Base-by-base conservation (phyloP, 2,113 vertebrate genomes). In the Entelurus aequoreus region DNA sequence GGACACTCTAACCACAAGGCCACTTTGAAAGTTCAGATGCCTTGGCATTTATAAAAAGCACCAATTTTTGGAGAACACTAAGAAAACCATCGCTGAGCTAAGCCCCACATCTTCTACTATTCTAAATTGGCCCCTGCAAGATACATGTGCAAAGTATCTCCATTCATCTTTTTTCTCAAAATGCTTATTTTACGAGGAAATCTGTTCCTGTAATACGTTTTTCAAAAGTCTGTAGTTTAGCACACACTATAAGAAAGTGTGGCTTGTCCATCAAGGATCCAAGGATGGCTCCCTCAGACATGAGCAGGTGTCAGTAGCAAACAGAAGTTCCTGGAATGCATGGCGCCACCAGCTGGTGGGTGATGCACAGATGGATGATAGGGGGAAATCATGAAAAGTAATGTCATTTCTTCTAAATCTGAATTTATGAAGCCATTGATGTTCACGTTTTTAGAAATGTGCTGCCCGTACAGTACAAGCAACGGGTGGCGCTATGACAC, bases 281-380 rank as follows among this genome's bases (percentile, higher is more conserved):
- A 63, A 57, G 66, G 65, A 51, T 64, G 54, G 54, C 54, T 69
- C 65, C 65, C 62, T 70, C 74, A 61, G 40, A 50, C 71, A 60
- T 62, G 38, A 61, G 69, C 63, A 69, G 58, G 46, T 58, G 70
- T 71, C 70, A 48, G 4, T 15, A 52, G 15, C 36, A 28, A 49
- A 63, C 56, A 69, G 10, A 62, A 53, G 47, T 5, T 16, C 15
- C 28, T 40, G 8, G 48, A 56, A 68, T 60, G 37, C 62, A 50
- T 64, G 56, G 36, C 40, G 54, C 37, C 40, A 52, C 37, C 71
- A 61, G 72, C 65, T 62, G 49, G 67, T 71, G 69, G 28, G 50
- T 66, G 62, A 60, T 46, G 40, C 56, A 60, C 80, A 69, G 78
- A 82, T 73, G 77, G 69, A 74, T 68, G 54, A 65, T 36, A 56